These are phyloP conservation scores for Hoplostethus mediterraneus DNA, from an alignment of 2,797 vertebrate species.

Conservation along the genomic window DNA sequence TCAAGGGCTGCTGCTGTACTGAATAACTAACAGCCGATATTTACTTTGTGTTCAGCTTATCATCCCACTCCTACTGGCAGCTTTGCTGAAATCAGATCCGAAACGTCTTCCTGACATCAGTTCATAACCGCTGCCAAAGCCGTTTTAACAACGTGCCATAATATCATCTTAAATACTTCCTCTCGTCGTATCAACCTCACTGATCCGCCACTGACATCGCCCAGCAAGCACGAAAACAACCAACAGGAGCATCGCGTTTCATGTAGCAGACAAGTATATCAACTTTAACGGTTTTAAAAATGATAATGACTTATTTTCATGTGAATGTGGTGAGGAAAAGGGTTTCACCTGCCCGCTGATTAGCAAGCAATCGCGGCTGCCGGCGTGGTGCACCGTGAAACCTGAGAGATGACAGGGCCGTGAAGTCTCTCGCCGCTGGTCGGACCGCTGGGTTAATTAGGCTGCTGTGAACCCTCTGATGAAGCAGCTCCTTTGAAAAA, in stretches of 20 bases:
- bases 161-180: no score
- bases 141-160: no score
- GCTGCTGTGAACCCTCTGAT: constrained; percentile 40
- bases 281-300: neutral
- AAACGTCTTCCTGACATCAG: no score
- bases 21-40: constrained; percentile 26
- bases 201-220: no score
- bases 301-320: neutral
- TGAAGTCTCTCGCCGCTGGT: constrained; percentile 39
- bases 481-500: constrained; percentile 47
- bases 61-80: constrained; percentile 1
- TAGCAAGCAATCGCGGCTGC: constrained; percentile 23
- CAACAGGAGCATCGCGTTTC: no score
- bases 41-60: constrained; percentile 24
- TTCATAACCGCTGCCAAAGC: no score
- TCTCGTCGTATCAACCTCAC: no score
- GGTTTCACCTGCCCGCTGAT: constrained; percentile 8
- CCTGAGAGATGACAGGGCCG: constrained; percentile 10
- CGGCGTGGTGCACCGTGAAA: neutral
- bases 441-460: constrained; percentile 62
- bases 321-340: neutral
- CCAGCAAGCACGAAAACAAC: no score
- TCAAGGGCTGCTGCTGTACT: constrained; percentile 1
- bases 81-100: neutral
- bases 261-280: neutral